phyloP scores from a whole-genome alignment of 2,888 invertebrate genomes.

The Dryomyza anilis region DNA sequence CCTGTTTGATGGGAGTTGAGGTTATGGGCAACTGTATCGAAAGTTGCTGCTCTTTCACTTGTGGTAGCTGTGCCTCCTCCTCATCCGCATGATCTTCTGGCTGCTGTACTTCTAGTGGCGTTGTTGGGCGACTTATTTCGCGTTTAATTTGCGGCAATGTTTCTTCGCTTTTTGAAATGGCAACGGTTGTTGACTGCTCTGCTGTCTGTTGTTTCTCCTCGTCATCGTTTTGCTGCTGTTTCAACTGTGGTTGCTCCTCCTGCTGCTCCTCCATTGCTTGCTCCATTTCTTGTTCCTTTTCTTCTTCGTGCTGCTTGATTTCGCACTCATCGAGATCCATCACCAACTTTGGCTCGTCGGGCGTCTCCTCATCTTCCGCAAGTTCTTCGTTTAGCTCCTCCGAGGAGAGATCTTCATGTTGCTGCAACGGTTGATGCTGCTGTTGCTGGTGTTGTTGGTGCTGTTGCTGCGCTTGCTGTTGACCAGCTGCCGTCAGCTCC shows the following conservation, averaged over 20 bases:
- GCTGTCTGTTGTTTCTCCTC: neutral
- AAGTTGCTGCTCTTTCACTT: neutral
- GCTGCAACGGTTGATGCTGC: conserved; percentile 23
- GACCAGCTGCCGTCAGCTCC: conserved; percentile 58
- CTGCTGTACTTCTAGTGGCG: conserved; percentile 20
- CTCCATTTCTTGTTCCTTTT: neutral
- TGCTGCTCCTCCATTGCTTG: neutral
- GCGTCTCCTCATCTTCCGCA: conserved; percentile 45
- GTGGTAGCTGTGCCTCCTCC: neutral
- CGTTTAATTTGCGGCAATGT: conserved; percentile 35
- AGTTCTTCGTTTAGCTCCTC: conserved; percentile 6
- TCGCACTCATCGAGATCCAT: conserved; percentile 73
- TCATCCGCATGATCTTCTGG: conserved; percentile 20
- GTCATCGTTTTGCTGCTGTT: neutral
- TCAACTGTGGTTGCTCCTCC: neutral
- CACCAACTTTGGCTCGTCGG: conserved; percentile 67
- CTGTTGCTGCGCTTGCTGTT: conserved; percentile 48
- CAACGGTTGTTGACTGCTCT: neutral
- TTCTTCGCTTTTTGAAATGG: neutral
- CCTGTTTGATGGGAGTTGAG: neutral
- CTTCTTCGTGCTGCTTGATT: conserved; percentile 56
- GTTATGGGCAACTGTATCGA: no score
- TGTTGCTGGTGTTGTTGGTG: conserved; percentile 34
- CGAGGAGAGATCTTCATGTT: conserved; percentile 27
- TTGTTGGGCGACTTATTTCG: conserved; percentile 36